Evolutionary conservation across 1,140 invertebrate species (phyloP).

Genomic region (Meloidogyne chitwoodi): DNA sequence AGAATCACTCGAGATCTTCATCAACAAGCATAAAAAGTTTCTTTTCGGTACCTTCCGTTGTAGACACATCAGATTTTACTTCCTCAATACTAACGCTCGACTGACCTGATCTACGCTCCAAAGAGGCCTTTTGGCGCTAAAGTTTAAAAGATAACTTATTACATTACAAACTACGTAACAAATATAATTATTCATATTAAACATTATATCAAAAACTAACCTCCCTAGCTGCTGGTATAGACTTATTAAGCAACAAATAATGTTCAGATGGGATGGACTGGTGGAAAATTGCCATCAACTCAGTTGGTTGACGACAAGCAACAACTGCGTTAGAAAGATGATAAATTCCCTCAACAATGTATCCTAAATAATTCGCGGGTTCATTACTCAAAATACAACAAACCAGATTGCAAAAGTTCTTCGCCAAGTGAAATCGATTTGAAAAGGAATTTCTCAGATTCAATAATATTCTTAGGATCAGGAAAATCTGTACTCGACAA

Average conservation of each 20-base stretch:
- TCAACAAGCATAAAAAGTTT: conserved; percentile 8
- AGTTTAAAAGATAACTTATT: neutral
- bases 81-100: neutral
- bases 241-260: conserved; percentile 20
- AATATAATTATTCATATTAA: neutral
- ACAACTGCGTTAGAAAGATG: conserved; percentile 63
- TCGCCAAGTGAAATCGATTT: conserved; percentile 79
- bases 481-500: conserved; percentile 63
- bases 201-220: too few species aligned
- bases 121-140: conserved; percentile 4
- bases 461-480: conserved; percentile 82
- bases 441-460: conserved; percentile 84
- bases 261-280: conserved; percentile 39
- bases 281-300: conserved; percentile 61
- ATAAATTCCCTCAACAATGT: conserved; percentile 60
- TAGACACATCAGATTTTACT: neutral
- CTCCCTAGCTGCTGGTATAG: conserved; percentile 22
- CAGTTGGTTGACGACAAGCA: conserved; percentile 61
- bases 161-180: neutral
- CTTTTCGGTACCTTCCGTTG: neutral
- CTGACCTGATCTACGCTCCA: neutral
- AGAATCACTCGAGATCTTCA: conserved; percentile 9
- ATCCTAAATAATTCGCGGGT: conserved; percentile 16
- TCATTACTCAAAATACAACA: neutral
- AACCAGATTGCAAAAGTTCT: conserved; percentile 56